Conservation (phyloP, 2,113 vertebrate genomes). For the Polyodon spathula region DNA sequence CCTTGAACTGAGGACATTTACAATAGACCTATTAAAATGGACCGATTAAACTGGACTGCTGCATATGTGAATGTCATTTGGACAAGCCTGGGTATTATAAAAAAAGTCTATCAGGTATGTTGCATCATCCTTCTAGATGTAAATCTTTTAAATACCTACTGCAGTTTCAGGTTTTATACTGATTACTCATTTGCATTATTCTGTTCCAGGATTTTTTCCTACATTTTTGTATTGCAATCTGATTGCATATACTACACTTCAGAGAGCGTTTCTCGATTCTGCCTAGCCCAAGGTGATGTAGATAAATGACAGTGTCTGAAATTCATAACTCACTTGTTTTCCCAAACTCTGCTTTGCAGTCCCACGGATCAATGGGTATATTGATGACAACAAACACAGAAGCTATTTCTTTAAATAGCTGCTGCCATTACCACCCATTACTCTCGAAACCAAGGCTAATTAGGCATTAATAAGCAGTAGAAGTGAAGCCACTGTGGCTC, state of each 20-base stretch:
- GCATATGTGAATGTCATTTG: neutral
- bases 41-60: too few relatives aligned
- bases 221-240: neutral
- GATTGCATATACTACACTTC: neutral
- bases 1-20: neutral
- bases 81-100: neutral
- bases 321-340: too few relatives aligned
- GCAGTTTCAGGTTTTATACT: neutral
- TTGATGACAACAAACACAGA: too few relatives aligned
- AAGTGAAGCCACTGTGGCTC: too few relatives aligned
- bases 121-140: neutral
- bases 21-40: neutral
- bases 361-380: too few relatives aligned
- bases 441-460: too few relatives aligned
- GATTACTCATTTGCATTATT: neutral
- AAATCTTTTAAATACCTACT: neutral
- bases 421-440: too few relatives aligned
- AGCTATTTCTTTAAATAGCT: too few relatives aligned
- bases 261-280: neutral
- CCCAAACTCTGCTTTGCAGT: too few relatives aligned
- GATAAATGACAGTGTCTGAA: too few relatives aligned
- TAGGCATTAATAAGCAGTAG: too few relatives aligned
- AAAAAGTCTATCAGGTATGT: neutral
- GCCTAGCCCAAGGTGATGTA: too few relatives aligned
- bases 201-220: neutral